These are phyloP conservation scores for Eurosta solidaginis DNA, from an alignment of 1,140 invertebrate species.

Conservation along the genomic window DNA sequence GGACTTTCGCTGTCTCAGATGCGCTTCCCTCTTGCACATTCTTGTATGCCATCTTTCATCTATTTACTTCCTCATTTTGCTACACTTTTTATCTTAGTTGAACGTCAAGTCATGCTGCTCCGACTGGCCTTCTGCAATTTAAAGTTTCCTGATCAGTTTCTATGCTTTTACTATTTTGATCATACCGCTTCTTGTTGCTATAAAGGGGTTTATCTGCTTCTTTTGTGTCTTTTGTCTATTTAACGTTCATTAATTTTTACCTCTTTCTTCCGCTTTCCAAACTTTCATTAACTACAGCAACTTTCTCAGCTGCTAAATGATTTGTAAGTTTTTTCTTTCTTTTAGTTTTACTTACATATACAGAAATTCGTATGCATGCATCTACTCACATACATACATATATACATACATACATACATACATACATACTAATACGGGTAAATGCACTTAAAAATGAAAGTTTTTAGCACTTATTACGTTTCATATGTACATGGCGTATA, in stretches of 20 bases:
- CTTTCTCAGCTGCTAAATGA: not conserved
- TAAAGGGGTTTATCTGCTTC: not conserved
- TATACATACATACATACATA: too few species aligned
- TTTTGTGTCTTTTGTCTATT: not conserved
- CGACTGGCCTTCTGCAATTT: not conserved
- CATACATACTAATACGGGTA: too few species aligned
- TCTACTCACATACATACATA: too few species aligned
- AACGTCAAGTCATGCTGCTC: not conserved
- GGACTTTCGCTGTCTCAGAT: not conserved
- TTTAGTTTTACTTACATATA: not conserved
- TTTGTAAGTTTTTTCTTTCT: not conserved
- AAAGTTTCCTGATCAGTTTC: slow-evolving; percentile 2
- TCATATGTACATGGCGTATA: slow-evolving; percentile 12
- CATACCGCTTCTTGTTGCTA: not conserved
- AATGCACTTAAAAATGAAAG: too few species aligned
- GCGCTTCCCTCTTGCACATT: too few species aligned
- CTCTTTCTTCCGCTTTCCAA: not conserved
- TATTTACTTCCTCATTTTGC: not conserved
- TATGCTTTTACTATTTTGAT: not conserved
- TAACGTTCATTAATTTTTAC: slow-evolving; percentile 26
- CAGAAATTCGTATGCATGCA: not conserved
- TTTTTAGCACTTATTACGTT: too few species aligned
- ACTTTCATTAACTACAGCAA: not conserved
- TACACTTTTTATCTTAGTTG: not conserved
- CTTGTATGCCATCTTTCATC: too few species aligned